Evolutionary conservation across 92 coral and sea anemone genomes (phyloP), one percentile per base, ranked within the genome.

Genomic region (Zoanthus sansibaricus): DNA sequence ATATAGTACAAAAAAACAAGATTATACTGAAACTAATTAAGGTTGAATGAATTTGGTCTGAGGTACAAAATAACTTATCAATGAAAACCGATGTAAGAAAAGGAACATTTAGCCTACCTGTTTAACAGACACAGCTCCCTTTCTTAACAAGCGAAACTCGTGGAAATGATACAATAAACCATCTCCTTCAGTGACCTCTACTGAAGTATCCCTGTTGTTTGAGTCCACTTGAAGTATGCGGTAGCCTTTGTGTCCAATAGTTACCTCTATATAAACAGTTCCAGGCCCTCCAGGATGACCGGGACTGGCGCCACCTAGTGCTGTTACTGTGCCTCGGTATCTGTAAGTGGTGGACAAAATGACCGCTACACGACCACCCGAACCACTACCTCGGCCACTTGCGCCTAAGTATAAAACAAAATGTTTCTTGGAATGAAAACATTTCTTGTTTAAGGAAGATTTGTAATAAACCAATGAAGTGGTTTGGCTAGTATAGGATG

Each of bases 291-390:
- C 94, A 59, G 88, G 82, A 21, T 51, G 58, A 9, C 45, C 45
- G 21, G 73, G 20, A 69, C 92, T 88, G 10, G 75, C 72, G 0
- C 94, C 94, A 30, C 94, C 94, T 86, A 87, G 11, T 13, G 94
- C 90, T 15, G 91, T 75, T 3, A 92, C 72, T 3, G 75, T 66
- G 17, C 94, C 94, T 76, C 89, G 86, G 89, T 86, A 92, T 54
- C 78, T 85, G 61, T 74, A 86, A 33, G 86, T 90, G 49, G 77
- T 56, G 75, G 88, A 75, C 16, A 89, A 88, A 59, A 79, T 73
- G 61, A 92, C 49, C 20, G 89, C 92, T 46, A 92, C 76, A 44
- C 94, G 94, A 13, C 94, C 94, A 54, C 94, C 94, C 13, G 94
- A 92, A 8, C 94, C 94, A 42, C 88, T 90, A 32, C 94, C 94